phyloP scores from a whole-genome alignment of 2,888 invertebrate species.

The Cosmopolites sordidus region DNA sequence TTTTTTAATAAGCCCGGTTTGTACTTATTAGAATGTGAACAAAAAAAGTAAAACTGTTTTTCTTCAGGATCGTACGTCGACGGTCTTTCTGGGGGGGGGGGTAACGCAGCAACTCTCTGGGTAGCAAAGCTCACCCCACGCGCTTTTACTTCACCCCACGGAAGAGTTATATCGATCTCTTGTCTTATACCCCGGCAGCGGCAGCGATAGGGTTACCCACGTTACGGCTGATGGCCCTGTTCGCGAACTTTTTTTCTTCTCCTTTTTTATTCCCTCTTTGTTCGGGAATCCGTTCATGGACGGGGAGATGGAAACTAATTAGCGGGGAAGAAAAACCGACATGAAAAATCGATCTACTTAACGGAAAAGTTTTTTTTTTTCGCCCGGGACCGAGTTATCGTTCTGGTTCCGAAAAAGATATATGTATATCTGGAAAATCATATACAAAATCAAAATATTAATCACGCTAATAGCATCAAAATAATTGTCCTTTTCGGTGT shows the following conservation, averaged over 20 bases:
- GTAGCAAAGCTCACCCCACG: slow-evolving; percentile 40
- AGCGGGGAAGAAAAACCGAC: neutral
- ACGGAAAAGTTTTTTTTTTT: neutral
- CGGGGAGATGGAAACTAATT: neutral
- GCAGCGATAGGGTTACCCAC: slow-evolving; percentile 45
- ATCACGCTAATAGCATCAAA: no score
- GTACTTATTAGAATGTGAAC: no score
- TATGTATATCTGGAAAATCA: no score
- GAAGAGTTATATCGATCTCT: slow-evolving; percentile 53
- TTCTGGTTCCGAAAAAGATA: no score
- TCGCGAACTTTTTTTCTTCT: slow-evolving; percentile 24
- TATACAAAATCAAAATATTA: no score
- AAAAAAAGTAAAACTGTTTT: no score
- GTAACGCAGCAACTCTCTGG: slow-evolving; percentile 28
- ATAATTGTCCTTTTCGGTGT: no score
- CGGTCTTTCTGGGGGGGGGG: slow-evolving; percentile 28
- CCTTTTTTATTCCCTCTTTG: slow-evolving; percentile 4
- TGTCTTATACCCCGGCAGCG: slow-evolving; percentile 45
- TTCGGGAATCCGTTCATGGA: neutral
- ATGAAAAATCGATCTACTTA: slow-evolving; percentile 2
- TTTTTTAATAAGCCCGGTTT: no score
- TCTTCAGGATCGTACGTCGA: slow-evolving; percentile 15
- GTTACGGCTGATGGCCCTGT: slow-evolving; percentile 18
- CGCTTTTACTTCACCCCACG: slow-evolving; percentile 47
- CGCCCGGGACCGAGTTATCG: neutral